Evolutionary conservation across 2,113 vertebrate species (phyloP).

Genomic region (Acanthisitta chloris): DNA sequence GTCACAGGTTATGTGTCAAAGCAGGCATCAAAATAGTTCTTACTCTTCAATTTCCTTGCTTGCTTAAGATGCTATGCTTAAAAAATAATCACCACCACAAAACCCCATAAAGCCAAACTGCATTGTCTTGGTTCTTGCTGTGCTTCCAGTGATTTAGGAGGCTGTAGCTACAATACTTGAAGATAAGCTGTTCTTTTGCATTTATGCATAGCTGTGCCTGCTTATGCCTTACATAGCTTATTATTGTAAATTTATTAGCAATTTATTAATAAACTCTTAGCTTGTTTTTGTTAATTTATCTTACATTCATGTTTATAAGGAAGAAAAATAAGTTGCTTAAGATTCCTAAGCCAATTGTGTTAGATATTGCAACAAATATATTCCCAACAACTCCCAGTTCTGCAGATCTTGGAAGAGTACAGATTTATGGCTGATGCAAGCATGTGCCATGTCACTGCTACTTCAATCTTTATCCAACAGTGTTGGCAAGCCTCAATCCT

Average conservation of each 20-base stretch:
- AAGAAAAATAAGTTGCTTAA: background rate
- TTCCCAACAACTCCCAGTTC: background rate
- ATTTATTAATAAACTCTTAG: background rate
- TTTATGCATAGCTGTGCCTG: background rate
- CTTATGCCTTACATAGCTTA: background rate
- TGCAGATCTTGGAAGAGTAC: background rate
- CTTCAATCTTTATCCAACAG: background rate
- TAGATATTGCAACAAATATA: fast-evolving
- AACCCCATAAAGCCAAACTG: background rate
- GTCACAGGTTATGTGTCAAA: background rate
- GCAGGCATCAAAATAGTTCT: background rate
- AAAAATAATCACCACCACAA: background rate
- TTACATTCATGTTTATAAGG: background rate
- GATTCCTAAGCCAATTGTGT: background rate
- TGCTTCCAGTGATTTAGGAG: background rate
- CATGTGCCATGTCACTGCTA: background rate
- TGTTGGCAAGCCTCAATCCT: background rate
- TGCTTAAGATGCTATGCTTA: background rate
- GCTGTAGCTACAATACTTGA: background rate
- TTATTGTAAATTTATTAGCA: background rate
- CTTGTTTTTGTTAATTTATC: background rate
- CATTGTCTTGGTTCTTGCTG: background rate
- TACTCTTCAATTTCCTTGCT: background rate
- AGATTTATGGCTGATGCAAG: background rate
- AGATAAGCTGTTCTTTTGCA: background rate